Evolutionary conservation across 2,113 vertebrate genomes (phyloP).

Genomic region (Ophthalmotilapia sp.): DNA sequence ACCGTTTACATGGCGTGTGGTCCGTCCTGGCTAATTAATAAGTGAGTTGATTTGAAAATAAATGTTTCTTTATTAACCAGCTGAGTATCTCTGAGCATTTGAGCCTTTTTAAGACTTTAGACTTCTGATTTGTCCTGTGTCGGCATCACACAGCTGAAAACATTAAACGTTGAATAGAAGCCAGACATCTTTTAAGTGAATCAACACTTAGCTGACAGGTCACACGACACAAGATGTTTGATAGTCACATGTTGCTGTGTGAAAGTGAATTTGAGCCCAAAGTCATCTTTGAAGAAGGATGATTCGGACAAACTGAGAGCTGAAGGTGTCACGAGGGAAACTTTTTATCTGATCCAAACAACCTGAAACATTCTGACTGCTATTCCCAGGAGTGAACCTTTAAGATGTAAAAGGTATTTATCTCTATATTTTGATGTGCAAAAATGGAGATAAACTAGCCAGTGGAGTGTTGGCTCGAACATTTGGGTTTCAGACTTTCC

Average conservation of each 20-base stretch:
- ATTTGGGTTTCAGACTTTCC: conserved; percentile 1
- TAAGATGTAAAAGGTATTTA: not conserved
- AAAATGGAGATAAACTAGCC: not conserved
- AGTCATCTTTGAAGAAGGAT: not conserved
- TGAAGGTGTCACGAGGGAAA: not conserved
- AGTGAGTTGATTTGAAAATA: not conserved
- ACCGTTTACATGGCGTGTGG: not conserved
- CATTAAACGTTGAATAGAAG: not conserved
- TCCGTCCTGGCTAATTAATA: not conserved
- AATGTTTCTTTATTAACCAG: not conserved
- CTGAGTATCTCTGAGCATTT: not conserved
- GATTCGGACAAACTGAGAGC: not conserved
- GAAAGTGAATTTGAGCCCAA: not conserved
- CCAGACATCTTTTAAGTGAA: not conserved
- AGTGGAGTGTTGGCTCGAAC: not conserved
- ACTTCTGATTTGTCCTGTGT: not conserved
- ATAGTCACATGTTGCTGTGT: not conserved
- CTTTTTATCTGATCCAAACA: not conserved
- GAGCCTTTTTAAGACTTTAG: not conserved
- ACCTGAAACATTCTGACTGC: not conserved
- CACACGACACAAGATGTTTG: not conserved
- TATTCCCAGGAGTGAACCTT: not conserved
- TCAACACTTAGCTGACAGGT: not conserved
- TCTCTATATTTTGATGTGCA: not conserved
- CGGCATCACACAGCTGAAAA: not conserved